Percentiles rank a stretch among this genome's conserved stretches.
These are phyloP conservation scores for Orgyia antiqua DNA, from an alignment of 2,888 invertebrate genomes.

Conservation along the genomic window DNA sequence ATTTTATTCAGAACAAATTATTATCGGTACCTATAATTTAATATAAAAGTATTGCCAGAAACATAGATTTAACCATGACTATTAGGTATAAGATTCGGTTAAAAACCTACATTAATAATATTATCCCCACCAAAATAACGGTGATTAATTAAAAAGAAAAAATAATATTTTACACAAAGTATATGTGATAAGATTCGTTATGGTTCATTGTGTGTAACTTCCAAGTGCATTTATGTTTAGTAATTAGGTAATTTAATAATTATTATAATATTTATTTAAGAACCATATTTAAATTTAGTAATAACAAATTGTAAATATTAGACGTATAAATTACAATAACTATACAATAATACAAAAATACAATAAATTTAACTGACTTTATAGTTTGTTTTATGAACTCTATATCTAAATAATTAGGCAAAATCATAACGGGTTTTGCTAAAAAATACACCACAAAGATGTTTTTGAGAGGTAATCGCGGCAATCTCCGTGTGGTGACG, in stretches of 20 bases:
- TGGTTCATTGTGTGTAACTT: constrained; percentile 51
- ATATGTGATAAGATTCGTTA: constrained; percentile 65
- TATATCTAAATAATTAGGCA: too few species aligned
- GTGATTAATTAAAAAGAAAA: constrained; percentile 28
- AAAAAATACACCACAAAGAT: too few species aligned
- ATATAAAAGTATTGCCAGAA: constrained; percentile 45
- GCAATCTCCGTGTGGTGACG: too few species aligned
- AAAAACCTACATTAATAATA: constrained; percentile 12
- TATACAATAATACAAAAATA: constrained; percentile 47
- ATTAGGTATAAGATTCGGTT: constrained; percentile 35
- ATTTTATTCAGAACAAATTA: background rate
- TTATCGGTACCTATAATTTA: constrained; percentile 15
- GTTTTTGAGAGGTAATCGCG: too few species aligned
- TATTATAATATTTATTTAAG: constrained; percentile 58
- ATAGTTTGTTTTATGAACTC: too few species aligned
- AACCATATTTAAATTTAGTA: constrained; percentile 59
- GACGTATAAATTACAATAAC: constrained; percentile 64
- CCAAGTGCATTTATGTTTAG: constrained; percentile 56
- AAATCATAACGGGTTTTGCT: too few species aligned
- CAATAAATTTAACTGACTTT: constrained; percentile 50
- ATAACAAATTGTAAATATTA: constrained; percentile 67
- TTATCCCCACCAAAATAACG: constrained; percentile 48
- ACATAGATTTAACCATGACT: constrained; percentile 46
- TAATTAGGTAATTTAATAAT: constrained; percentile 29
- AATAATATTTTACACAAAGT: constrained; percentile 55